These are phyloP conservation scores for Pelusios castaneus DNA, from an alignment of 2,113 vertebrate species.

Conservation along the genomic window DNA sequence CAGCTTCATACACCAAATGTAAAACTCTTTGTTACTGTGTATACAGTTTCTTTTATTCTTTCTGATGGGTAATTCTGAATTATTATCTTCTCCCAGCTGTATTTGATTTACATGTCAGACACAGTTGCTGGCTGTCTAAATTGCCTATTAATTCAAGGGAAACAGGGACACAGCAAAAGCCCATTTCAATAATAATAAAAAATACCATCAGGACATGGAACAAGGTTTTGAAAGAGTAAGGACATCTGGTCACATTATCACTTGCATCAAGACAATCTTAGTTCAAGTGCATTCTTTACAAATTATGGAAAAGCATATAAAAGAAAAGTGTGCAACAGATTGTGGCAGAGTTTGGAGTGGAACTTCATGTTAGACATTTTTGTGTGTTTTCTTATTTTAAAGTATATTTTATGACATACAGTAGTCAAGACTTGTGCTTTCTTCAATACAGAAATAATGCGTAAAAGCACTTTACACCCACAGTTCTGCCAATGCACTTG, in stretches of 20 bases:
- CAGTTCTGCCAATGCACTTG: not conserved
- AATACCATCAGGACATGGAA: not conserved
- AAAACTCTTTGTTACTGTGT: not conserved
- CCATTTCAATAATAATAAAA: slow-evolving; percentile 20
- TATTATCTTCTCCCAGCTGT: not conserved
- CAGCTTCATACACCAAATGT: not conserved
- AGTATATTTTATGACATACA: not conserved
- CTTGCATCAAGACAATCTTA: not conserved
- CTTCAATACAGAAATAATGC: not conserved
- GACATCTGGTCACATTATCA: slow-evolving; percentile 21
- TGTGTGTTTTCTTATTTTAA: not conserved
- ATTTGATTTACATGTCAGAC: not conserved
- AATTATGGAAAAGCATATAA: not conserved
- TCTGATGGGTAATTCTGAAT: not conserved
- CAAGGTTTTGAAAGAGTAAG: not conserved
- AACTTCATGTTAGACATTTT: not conserved
- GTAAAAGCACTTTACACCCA: slow-evolving; percentile 4
- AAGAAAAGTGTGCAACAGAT: slow-evolving; percentile 25
- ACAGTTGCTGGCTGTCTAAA: not conserved
- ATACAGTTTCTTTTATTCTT: not conserved
- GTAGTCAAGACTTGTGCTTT: not conserved
- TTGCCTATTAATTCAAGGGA: not conserved
- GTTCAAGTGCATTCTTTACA: slow-evolving; percentile 14
- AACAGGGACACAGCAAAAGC: not conserved
- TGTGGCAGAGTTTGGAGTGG: slow-evolving; percentile 2